Evolutionary conservation across 2,113 vertebrate genomes (phyloP).

Genomic region (Notarius quadriscutis): DNA sequence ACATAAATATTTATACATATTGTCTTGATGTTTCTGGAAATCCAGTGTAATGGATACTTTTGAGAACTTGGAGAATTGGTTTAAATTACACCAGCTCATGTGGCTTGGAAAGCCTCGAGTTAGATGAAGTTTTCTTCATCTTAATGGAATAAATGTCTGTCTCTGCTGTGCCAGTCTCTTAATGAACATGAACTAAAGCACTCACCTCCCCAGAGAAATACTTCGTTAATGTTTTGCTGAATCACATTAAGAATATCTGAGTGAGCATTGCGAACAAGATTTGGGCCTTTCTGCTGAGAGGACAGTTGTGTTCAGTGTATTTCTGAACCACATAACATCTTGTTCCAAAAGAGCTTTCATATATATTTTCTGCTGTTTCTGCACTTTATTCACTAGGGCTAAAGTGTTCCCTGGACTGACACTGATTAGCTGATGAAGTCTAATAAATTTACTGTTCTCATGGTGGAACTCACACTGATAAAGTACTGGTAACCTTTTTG

Average conservation of each 20-base stretch:
- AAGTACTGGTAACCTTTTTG: neutral
- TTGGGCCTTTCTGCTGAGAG: neutral
- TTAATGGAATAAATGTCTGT: neutral
- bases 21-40: too few species aligned
- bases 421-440: neutral
- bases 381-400: neutral
- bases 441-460: neutral
- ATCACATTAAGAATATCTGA: neutral
- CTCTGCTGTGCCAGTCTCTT: neutral
- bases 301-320: neutral
- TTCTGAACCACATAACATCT: neutral
- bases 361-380: too few species aligned
- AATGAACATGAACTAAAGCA: neutral
- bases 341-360: too few species aligned
- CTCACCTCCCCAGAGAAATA: neutral
- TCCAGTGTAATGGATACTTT: neutral
- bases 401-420: neutral
- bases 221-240: neutral
- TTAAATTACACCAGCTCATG: neutral
- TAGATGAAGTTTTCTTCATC: neutral
- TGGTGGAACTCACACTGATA: neutral
- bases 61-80: neutral
- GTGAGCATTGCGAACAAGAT: neutral
- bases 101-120: neutral
- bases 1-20: neutral